Conservation (phyloP, 2,888 invertebrate species). For the Trissoscelio sp. region DNA sequence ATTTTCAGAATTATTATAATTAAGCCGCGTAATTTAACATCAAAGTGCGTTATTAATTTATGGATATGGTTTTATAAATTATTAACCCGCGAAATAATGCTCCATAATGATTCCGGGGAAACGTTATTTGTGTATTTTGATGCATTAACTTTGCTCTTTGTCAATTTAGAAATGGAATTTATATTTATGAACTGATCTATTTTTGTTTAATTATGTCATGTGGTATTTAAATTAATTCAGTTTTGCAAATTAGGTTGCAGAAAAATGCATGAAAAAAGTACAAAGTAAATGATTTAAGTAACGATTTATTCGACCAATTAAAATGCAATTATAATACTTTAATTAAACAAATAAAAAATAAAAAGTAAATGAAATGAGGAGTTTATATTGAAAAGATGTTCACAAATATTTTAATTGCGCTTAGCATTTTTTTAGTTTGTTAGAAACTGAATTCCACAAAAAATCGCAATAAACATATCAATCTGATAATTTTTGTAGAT, state of each 20-base stretch:
- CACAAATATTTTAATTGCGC: no score
- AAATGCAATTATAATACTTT: no score
- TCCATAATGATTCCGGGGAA: conserved; percentile 62
- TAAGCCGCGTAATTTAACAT: conserved; percentile 55
- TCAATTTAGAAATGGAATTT: conserved; percentile 48
- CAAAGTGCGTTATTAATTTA: conserved; percentile 64
- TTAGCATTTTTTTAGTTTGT: no score
- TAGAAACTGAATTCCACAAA: no score
- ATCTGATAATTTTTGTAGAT: neutral
- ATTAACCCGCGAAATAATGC: conserved; percentile 47
- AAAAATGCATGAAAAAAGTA: no score
- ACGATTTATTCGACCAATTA: no score
- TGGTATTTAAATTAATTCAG: neutral
- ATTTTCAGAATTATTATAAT: conserved; percentile 64
- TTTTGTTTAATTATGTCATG: conserved; percentile 34
- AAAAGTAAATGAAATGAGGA: no score
- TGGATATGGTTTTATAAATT: conserved; percentile 59
- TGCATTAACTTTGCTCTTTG: conserved; percentile 61
- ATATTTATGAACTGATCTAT: conserved; percentile 19
- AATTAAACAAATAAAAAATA: no score
- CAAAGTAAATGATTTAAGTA: no score
- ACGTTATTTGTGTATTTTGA: conserved; percentile 56
- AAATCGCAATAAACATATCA: no score
- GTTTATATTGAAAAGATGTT: no score
- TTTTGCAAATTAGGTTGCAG: no score